These are phyloP conservation scores for Suillia variegata DNA, from an alignment of 2,888 invertebrate species.

Conservation along the genomic window DNA sequence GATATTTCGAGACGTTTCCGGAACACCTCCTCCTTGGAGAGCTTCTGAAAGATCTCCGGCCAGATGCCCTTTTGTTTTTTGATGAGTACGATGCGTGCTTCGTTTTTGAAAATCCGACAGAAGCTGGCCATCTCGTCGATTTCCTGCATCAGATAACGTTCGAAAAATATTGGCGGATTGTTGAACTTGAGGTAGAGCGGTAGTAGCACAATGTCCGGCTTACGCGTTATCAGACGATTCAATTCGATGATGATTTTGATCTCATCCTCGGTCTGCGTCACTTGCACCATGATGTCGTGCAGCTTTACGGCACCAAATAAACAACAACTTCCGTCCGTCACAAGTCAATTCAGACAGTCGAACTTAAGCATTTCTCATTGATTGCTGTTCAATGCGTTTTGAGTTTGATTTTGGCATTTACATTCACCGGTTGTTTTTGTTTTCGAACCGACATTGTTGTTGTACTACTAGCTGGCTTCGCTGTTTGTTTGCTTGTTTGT, in stretches of 20 bases:
- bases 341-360: too few relatives aligned
- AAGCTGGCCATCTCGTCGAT: conserved; percentile 57
- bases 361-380: too few relatives aligned
- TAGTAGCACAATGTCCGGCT: conserved; percentile 56
- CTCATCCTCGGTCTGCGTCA: conserved; percentile 58
- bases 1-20: conserved; percentile 55
- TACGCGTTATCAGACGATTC: conserved; percentile 51
- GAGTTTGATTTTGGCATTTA: too few relatives aligned
- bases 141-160: conserved; percentile 55
- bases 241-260: conserved; percentile 57
- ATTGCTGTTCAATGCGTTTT: too few relatives aligned
- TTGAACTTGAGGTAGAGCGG: conserved; percentile 58
- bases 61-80: conserved; percentile 55
- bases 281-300: conserved; percentile 48
- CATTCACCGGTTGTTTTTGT: too few relatives aligned
- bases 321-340: not conserved
- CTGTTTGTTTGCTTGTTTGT: too few relatives aligned
- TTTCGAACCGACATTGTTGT: too few relatives aligned
- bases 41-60: conserved; percentile 54
- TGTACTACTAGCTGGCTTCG: too few relatives aligned
- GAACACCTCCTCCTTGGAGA: conserved; percentile 50
- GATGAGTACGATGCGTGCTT: conserved; percentile 54
- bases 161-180: conserved; percentile 59
- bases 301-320: not conserved
- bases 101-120: conserved; percentile 56